Evolutionary conservation across 2,797 vertebrate species (phyloP).

Genomic region (Geotrypetes seraphini): DNA sequence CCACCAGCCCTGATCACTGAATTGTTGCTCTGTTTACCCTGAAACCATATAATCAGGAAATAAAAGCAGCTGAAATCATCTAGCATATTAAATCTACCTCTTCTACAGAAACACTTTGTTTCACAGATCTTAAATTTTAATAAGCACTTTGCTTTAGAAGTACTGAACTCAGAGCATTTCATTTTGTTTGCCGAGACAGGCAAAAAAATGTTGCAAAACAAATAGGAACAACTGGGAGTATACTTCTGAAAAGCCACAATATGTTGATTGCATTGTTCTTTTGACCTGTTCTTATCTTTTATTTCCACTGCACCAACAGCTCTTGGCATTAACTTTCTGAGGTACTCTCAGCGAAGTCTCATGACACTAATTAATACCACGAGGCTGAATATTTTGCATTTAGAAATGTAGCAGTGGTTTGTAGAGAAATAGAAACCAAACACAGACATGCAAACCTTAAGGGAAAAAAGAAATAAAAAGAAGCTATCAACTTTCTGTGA

Average conservation of each 20-base stretch:
- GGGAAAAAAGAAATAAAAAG: conserved; percentile 22
- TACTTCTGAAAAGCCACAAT: not conserved
- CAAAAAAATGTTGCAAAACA: too few species aligned
- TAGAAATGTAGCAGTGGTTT: conserved; percentile 19
- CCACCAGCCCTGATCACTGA: too few species aligned
- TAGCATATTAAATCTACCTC: not conserved
- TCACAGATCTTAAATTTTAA: conserved; percentile 12
- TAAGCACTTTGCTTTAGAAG: conserved; percentile 12
- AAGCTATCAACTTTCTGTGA: conserved; percentile 20
- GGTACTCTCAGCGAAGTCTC: conserved; percentile 14
- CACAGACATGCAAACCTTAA: conserved; percentile 5
- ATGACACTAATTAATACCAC: conserved; percentile 33
- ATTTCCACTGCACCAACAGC: conserved; percentile 2
- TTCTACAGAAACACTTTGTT: conserved; percentile 2
- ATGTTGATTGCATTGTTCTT: conserved; percentile 12
- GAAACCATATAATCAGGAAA: conserved; percentile 7
- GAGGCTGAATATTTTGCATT: conserved; percentile 10
- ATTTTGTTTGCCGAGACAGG: not conserved
- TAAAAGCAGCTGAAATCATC: not conserved
- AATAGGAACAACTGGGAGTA: not conserved
- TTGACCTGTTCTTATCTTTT: conserved; percentile 16
- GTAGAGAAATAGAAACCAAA: conserved; percentile 9
- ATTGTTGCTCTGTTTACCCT: not conserved
- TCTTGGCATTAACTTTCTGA: conserved; percentile 22
- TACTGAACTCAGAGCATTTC: not conserved